phyloP scores from a whole-genome alignment of 2,797 vertebrate species.

The Prunella strophiata region DNA sequence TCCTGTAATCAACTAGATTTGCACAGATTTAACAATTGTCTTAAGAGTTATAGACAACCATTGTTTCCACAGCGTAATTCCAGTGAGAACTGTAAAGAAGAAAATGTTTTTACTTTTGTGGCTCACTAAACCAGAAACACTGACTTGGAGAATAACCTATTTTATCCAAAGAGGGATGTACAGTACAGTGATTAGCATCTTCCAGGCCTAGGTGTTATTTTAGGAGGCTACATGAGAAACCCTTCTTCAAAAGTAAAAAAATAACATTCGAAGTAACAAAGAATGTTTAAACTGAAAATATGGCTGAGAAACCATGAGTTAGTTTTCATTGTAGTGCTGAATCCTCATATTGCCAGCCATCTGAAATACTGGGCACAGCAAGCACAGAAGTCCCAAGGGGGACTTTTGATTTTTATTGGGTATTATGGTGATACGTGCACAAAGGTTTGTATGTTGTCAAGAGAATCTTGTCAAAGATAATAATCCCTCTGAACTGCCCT shows the following conservation, averaged over 20 bases:
- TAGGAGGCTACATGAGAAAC: not conserved
- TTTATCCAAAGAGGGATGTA: not conserved
- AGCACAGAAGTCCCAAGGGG: not conserved
- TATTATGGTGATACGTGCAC: not conserved
- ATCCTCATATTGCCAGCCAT: not conserved
- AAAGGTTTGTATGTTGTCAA: not conserved
- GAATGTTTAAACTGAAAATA: not conserved
- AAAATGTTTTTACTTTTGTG: not conserved
- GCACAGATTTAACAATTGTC: not conserved
- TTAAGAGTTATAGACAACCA: not conserved
- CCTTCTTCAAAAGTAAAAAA: not conserved
- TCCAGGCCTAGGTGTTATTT: not conserved
- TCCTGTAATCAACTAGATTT: not conserved
- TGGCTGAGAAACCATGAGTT: not conserved
- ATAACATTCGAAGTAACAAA: not conserved
- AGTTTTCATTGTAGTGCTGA: not conserved
- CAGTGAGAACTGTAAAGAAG: not conserved
- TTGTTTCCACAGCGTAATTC: not conserved
- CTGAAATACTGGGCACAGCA: not conserved
- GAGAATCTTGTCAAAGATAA: constrained; percentile 23
- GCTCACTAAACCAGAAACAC: not conserved
- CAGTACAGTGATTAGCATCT: not conserved
- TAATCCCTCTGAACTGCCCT: not conserved
- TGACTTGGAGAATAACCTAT: not conserved
- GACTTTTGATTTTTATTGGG: not conserved